These are phyloP conservation scores for Lissocephala sabroskyi DNA, from an alignment of 2,888 invertebrate genomes.

Conservation along the genomic window DNA sequence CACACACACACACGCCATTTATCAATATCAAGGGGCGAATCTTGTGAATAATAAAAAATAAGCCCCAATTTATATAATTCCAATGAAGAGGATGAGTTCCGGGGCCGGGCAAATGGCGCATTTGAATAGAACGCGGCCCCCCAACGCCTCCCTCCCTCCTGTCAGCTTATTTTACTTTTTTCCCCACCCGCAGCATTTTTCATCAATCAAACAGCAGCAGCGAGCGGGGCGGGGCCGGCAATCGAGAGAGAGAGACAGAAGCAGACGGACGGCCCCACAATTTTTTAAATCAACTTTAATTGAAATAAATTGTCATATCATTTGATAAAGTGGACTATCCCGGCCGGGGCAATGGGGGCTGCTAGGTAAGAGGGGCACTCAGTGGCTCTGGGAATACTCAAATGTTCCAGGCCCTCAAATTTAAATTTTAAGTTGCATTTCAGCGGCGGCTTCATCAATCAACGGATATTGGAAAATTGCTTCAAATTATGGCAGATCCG, in stretches of 20 bases:
- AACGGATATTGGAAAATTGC: constrained; percentile 37
- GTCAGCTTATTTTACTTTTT: constrained; percentile 5
- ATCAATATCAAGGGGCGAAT: constrained; percentile 30
- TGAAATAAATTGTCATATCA: constrained; percentile 68
- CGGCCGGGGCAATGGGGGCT: too few species aligned
- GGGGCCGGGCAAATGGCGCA: not conserved
- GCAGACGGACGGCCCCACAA: constrained; percentile 8
- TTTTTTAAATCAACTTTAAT: constrained; percentile 64
- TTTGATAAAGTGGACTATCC: constrained; percentile 39
- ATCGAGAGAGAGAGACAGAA: not conserved
- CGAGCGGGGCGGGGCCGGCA: constrained; percentile 5
- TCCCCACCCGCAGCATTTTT: constrained; percentile 23
- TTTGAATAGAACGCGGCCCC: constrained; percentile 11
- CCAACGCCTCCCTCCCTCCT: constrained; percentile 15
- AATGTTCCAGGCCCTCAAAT: too few species aligned
- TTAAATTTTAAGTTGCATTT: too few species aligned
- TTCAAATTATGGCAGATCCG: constrained; percentile 19
- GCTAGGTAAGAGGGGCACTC: too few species aligned
- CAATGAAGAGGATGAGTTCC: not conserved
- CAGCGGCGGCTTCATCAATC: constrained; percentile 30
- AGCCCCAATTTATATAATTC: constrained; percentile 5
- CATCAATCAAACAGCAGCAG: constrained; percentile 35
- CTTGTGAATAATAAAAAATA: constrained; percentile 14
- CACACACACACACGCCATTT: constrained; percentile 12
- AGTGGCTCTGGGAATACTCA: too few species aligned